A percentile compares a stretch with the other conserved stretches of the same genome.
phyloP scores from a whole-genome alignment of 2,797 vertebrate genomes.

The Echeneis naucrates region DNA sequence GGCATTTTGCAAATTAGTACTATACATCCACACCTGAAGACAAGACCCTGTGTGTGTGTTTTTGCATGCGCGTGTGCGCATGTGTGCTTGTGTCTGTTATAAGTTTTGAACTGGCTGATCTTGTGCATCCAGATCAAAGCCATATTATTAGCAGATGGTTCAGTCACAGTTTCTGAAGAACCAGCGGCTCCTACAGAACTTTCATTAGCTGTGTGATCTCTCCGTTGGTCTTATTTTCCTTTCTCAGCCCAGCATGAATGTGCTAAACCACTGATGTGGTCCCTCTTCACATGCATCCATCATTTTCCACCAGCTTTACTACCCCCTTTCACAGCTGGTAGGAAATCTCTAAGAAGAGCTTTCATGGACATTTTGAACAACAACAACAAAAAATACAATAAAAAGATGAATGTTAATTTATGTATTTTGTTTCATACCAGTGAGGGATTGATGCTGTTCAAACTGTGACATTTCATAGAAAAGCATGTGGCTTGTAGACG shows the following conservation, averaged over 20 bases:
- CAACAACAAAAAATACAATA: too few relatives aligned
- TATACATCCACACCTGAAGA: conserved; percentile 15
- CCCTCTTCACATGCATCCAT: conserved; percentile 15
- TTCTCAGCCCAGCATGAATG: conserved; percentile 8
- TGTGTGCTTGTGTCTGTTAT: conserved; percentile 1
- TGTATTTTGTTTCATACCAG: neutral
- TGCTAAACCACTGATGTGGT: conserved; percentile 39
- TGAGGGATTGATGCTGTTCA: conserved; percentile 16
- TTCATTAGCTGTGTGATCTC: conserved; percentile 52
- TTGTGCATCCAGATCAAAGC: conserved; percentile 28
- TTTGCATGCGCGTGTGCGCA: conserved; percentile 12
- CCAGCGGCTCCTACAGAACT: conserved; percentile 37
- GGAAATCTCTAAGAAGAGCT: conserved; percentile 28
- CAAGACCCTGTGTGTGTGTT: conserved; percentile 10
- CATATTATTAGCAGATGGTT: conserved; percentile 51
- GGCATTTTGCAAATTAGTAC: conserved; percentile 17
- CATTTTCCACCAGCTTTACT: conserved; percentile 29
- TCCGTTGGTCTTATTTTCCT: conserved; percentile 42
- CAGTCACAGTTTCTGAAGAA: conserved; percentile 20
- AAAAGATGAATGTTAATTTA: neutral
- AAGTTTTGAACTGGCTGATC: conserved; percentile 35
- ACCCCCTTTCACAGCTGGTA: conserved; percentile 6
- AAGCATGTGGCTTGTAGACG: neutral
- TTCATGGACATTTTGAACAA: too few relatives aligned
- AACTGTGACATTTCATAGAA: neutral